Evolutionary conservation across 2,888 invertebrate species (phyloP).

Genomic region (Nemapogon koenigi): DNA sequence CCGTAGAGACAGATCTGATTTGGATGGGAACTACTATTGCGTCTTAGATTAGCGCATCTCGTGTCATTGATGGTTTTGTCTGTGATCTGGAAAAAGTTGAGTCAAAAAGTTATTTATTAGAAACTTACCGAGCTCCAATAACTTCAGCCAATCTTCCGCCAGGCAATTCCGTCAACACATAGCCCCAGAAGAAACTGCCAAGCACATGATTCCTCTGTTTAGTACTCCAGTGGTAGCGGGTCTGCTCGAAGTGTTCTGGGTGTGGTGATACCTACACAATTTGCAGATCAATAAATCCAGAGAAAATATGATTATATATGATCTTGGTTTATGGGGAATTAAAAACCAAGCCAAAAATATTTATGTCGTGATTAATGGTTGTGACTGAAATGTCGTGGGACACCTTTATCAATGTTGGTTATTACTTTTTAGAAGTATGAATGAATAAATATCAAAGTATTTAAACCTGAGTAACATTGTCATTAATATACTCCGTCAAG

Average conservation of each 20-base stretch:
- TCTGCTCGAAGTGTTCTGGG: conserved; percentile 49
- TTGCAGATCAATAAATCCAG: not conserved
- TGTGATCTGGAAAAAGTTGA: not conserved
- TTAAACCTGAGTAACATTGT: not conserved
- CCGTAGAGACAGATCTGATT: no score
- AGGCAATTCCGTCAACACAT: conserved; percentile 87
- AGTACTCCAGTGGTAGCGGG: conserved; percentile 78
- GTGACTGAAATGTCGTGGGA: no score
- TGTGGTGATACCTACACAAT: conserved; percentile 26
- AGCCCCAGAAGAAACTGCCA: conserved; percentile 92
- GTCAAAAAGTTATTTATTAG: not conserved
- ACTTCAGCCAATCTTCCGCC: conserved; percentile 86
- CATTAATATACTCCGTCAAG: not conserved
- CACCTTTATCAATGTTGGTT: no score
- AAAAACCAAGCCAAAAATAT: no score
- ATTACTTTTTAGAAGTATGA: no score
- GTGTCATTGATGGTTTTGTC: no score
- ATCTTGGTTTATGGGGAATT: no score
- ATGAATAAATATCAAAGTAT: no score
- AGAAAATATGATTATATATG: no score
- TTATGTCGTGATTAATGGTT: no score
- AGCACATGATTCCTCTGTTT: conserved; percentile 81
- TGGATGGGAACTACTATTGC: no score
- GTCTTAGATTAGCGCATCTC: no score
- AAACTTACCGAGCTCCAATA: conserved; percentile 73